Percentiles rank a stretch among this genome's conserved stretches.
Conservation (phyloP, 1,140 invertebrate species). For the Ceratosolen solmsi region DNA sequence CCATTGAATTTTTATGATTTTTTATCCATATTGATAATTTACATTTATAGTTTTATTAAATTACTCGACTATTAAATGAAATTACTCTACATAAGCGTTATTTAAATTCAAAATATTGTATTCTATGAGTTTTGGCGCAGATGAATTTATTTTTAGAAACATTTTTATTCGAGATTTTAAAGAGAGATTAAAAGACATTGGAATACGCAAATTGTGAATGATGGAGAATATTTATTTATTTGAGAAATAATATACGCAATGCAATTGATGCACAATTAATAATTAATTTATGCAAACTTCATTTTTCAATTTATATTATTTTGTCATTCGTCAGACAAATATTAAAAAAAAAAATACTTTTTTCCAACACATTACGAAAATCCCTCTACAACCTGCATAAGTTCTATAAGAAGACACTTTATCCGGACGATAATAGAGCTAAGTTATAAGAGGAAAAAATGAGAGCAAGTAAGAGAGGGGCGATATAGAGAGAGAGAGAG, state of each 20-base stretch:
- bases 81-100: neutral
- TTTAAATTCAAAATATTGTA: neutral
- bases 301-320: too few relatives aligned
- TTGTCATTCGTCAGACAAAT: too few relatives aligned
- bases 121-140: too few relatives aligned
- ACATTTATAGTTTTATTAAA: neutral
- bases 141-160: too few relatives aligned
- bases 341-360: too few relatives aligned
- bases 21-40: neutral
- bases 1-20: constrained; percentile 1
- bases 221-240: too few relatives aligned
- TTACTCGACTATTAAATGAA: neutral
- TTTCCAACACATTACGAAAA: neutral
- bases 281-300: too few relatives aligned
- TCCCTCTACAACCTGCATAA: neutral
- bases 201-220: too few relatives aligned
- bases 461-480: too few relatives aligned
- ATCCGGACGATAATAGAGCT: constrained; percentile 30
- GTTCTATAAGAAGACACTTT: neutral
- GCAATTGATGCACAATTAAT: too few relatives aligned
- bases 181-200: neutral
- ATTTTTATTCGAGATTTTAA: too few relatives aligned
- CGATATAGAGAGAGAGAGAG: neutral
- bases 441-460: neutral
- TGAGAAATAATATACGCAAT: too few relatives aligned